phyloP scores from a whole-genome alignment of 2,113 vertebrate species.

The Archilochus colubris region DNA sequence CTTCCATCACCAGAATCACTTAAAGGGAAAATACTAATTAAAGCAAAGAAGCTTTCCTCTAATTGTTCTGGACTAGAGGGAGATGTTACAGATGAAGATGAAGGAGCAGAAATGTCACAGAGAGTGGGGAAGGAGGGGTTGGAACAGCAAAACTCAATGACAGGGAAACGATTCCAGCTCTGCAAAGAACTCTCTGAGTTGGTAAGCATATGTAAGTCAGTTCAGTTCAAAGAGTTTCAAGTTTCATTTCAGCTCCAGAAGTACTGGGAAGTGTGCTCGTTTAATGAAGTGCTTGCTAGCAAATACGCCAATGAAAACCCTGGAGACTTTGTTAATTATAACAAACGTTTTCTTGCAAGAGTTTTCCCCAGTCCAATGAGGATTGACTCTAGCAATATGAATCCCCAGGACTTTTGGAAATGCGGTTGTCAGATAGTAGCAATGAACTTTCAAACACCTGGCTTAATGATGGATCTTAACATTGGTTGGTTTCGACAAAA shows the following conservation, averaged over 20 bases:
- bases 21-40: constrained; percentile 92
- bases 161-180: constrained; percentile 88
- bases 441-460: constrained; percentile 98
- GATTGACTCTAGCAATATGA: constrained; percentile 99
- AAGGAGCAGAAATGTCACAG: constrained; percentile 96
- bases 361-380: constrained; percentile 97
- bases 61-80: constrained; percentile 88
- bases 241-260: constrained; percentile 93
- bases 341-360: constrained; percentile 93
- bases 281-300: constrained; percentile 94
- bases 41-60: constrained; percentile 90
- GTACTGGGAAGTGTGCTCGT: constrained; percentile 97
- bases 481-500: constrained; percentile 98
- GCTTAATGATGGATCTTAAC: constrained; percentile 98
- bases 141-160: constrained; percentile 80
- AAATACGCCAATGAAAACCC: constrained; percentile 92
- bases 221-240: constrained; percentile 94
- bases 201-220: constrained; percentile 94
- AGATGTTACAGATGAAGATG: constrained; percentile 96
- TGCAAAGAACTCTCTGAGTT: constrained; percentile 95
- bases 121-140: constrained; percentile 83
- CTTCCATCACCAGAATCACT: constrained; percentile 89
- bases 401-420: constrained; percentile 99
- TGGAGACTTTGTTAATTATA: constrained; percentile 97
- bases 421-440: constrained; percentile 98